phyloP scores from a whole-genome alignment of 2,888 invertebrate genomes.

The Drosophila longiperda region DNA sequence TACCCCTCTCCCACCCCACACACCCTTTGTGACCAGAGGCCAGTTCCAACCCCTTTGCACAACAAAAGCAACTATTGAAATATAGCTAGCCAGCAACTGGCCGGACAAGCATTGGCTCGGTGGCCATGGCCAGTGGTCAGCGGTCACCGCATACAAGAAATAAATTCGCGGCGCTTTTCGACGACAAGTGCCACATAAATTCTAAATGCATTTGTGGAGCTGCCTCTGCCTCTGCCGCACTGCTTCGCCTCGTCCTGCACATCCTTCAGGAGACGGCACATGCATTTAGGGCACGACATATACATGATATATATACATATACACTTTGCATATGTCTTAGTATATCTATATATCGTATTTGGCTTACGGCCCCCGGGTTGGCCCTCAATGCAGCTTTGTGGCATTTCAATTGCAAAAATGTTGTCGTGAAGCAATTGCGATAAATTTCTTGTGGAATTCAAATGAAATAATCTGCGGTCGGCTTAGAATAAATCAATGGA shows the following conservation, averaged over 20 bases:
- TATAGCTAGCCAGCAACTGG: slow-evolving; percentile 22
- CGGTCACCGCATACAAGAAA: slow-evolving; percentile 75
- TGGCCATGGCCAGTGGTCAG: slow-evolving; percentile 63
- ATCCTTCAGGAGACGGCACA: slow-evolving; percentile 34
- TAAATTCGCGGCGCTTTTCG: slow-evolving; percentile 79
- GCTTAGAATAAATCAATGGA: slow-evolving; percentile 51
- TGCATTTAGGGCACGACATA: slow-evolving; percentile 2
- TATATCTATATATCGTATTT: slow-evolving; percentile 58
- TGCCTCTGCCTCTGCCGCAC: slow-evolving; percentile 1
- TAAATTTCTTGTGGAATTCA: slow-evolving; percentile 42
- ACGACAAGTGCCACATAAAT: slow-evolving; percentile 79
- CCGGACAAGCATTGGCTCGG: slow-evolving; percentile 33
- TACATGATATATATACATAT: slow-evolving; percentile 3
- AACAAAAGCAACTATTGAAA: slow-evolving; percentile 8
- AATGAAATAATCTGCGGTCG: slow-evolving; percentile 56
- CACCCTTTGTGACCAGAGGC: slow-evolving; percentile 28
- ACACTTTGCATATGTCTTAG: neutral
- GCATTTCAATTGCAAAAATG: slow-evolving; percentile 66
- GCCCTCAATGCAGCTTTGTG: slow-evolving; percentile 42
- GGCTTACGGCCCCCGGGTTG: slow-evolving; percentile 35
- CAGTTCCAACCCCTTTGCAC: neutral
- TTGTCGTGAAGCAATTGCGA: slow-evolving; percentile 43
- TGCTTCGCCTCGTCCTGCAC: neutral
- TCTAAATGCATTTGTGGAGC: slow-evolving; percentile 75
- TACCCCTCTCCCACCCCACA: slow-evolving; percentile 1